Percentiles rank a stretch among this genome's conserved stretches.
Evolutionary conservation across 2,888 invertebrate species (phyloP).

Genomic region (Nomada goodeniana): DNA sequence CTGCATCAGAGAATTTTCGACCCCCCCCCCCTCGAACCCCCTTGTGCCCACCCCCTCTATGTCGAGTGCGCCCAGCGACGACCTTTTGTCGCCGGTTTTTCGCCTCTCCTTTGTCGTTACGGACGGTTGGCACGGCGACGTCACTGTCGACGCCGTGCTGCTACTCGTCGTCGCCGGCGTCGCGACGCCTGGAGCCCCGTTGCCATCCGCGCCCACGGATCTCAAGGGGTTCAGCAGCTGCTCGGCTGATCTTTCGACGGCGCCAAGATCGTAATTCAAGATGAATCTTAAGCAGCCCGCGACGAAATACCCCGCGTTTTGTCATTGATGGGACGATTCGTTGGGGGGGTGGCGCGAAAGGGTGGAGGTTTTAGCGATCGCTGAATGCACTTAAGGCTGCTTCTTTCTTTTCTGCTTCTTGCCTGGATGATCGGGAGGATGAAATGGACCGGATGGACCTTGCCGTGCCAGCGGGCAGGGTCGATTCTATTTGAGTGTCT

Average conservation of each 20-base stretch:
- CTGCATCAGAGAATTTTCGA: constrained; percentile 28
- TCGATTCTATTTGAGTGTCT: no score
- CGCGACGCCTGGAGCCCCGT: constrained; percentile 53
- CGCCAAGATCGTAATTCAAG: constrained; percentile 59
- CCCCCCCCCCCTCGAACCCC: background rate
- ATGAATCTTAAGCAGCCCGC: constrained; percentile 68
- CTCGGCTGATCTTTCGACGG: constrained; percentile 61
- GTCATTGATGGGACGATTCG: constrained; percentile 30
- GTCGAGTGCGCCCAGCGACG: constrained; percentile 66
- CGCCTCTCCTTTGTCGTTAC: constrained; percentile 66
- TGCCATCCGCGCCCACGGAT: constrained; percentile 23
- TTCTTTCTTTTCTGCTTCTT: background rate
- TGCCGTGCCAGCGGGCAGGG: no score
- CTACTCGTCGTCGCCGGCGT: constrained; percentile 22
- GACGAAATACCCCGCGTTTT: constrained; percentile 40
- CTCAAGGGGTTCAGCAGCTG: constrained; percentile 46
- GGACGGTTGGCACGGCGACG: constrained; percentile 66
- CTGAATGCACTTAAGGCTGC: constrained; percentile 50
- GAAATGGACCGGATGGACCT: no score
- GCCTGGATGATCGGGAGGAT: background rate
- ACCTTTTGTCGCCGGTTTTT: constrained; percentile 72
- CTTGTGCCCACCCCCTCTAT: constrained; percentile 19
- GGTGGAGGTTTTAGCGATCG: constrained; percentile 28
- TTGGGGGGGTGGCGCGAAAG: constrained; percentile 10
- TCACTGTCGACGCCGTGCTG: constrained; percentile 53